Percentiles rank a stretch among this genome's conserved stretches.
Conservation (phyloP, 92 coral and sea anemone species). For the Ricordea florida region DNA sequence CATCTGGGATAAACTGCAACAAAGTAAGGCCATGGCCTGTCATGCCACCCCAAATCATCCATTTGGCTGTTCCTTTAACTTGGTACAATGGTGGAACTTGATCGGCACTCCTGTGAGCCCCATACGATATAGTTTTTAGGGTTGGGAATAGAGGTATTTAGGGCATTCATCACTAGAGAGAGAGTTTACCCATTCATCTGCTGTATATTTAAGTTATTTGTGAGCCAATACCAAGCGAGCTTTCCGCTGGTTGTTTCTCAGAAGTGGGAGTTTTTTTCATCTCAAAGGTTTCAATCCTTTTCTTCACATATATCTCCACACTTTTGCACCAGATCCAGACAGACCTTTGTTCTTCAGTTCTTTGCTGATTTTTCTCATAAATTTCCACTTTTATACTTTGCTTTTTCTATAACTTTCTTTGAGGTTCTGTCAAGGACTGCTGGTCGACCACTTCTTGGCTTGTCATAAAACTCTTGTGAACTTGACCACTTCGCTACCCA, state of each 20-base stretch:
- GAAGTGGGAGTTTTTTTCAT: background rate
- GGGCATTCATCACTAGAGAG: too few relatives aligned
- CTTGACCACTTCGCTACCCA: background rate
- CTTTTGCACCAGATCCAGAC: background rate
- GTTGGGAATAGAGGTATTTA: background rate
- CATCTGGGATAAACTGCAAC: background rate
- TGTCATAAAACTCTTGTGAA: background rate
- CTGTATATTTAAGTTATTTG: too few relatives aligned
- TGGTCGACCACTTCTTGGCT: background rate
- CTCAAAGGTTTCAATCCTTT: background rate
- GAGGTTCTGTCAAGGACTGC: background rate
- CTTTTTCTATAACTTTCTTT: background rate
- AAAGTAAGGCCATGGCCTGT: background rate
- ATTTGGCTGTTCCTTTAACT: too few relatives aligned
- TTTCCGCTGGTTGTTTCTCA: background rate
- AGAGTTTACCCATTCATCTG: too few relatives aligned
- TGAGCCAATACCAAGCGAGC: background rate
- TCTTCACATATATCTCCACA: background rate
- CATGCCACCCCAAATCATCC: too few relatives aligned
- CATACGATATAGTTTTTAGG: background rate
- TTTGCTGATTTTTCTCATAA: background rate
- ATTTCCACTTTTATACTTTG: background rate
- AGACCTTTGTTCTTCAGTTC: background rate
- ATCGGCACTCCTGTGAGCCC: slow-evolving; percentile 3
- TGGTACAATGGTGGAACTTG: background rate